Base-by-base conservation (phyloP, 2,113 vertebrate genomes). In the Daphoenositta chrysoptera region DNA sequence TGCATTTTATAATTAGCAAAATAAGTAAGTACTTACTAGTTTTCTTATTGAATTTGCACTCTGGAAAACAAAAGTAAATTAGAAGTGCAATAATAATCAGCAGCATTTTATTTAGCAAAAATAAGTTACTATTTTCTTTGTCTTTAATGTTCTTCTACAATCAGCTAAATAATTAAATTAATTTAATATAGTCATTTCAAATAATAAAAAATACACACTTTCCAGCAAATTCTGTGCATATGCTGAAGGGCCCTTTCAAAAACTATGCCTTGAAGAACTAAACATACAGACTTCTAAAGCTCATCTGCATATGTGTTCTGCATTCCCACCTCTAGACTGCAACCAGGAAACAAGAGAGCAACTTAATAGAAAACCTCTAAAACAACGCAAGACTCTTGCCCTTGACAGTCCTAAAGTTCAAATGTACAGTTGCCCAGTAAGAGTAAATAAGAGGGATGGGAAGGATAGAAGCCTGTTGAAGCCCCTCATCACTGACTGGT, bases 41-140 rank as follows among this genome's bases (percentile, higher is more conserved):
- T 99, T 98, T 97, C 98, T 98, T 96, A 99, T 98, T 90, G 99
- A 99, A 98, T 99, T 99, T 79, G 98, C 99, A 95, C 99, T 99
- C 99, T 99, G 97, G 15, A 98, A 98, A 96, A 93, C 5, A 63
- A 80, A 94, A 91, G 51, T 14, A 73, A 44, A 68, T 96, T 92
- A 96, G 65, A 94, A 71, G 13, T 83, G 14, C 12, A 70, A 33
- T 50, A 33, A 71, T 51, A 91, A 58, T 44, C 15, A 76, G 16
- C 15, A 81, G 30, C 48, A 57, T 70, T 91, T 73, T 88, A 40
- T 65, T 77, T 64, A 44, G 50, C 13, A 65, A 87, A 92, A 91
- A 78, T 11, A 37, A 47, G 7, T 39, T 71, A 75, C 9, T 40
- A 16, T 57, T 73, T 93, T 68, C 20, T 93, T 83, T 64, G 28